phyloP scores from a whole-genome alignment of 2,888 invertebrate species.

The Theristus sp. region DNA sequence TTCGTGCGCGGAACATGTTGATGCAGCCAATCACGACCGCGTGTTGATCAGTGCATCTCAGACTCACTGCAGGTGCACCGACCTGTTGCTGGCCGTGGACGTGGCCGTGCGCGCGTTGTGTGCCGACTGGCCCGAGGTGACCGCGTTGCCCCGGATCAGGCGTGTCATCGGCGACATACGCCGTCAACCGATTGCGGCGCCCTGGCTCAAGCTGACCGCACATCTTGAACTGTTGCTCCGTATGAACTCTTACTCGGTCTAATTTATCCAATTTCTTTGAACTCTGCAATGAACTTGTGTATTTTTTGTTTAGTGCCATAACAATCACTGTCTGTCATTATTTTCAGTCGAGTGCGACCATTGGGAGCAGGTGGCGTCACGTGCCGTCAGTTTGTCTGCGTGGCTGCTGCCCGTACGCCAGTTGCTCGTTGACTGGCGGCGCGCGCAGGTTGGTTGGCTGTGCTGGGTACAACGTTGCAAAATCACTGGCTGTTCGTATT shows the following conservation, averaged over 20 bases:
- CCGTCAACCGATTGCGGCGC: slow-evolving; percentile 43
- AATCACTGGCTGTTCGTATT: too few species aligned
- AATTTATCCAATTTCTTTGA: slow-evolving; percentile 75
- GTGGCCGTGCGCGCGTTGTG: background rate
- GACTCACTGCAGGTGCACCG: background rate
- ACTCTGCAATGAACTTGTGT: slow-evolving; percentile 46
- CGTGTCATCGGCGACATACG: background rate
- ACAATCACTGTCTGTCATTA: background rate
- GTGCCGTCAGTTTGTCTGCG: slow-evolving; percentile 50
- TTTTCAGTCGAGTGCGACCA: slow-evolving; percentile 19
- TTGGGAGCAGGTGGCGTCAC: slow-evolving; percentile 25
- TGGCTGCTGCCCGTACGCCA: slow-evolving; percentile 54
- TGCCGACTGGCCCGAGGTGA: slow-evolving; percentile 4
- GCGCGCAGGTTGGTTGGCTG: slow-evolving; percentile 62
- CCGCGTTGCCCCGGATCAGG: background rate
- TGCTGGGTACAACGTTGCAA: slow-evolving; percentile 26
- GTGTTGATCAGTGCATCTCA: too few species aligned
- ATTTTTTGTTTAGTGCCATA: background rate
- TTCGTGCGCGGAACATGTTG: too few species aligned
- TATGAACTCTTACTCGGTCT: slow-evolving; percentile 51
- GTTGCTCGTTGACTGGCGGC: slow-evolving; percentile 72
- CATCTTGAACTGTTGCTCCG: slow-evolving; percentile 72
- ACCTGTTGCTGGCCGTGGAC: background rate
- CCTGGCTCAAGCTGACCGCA: slow-evolving; percentile 66
- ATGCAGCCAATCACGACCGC: too few species aligned